Base-by-base conservation (phyloP, 2,797 vertebrate species). In the Rhynchonycteris naso region DNA sequence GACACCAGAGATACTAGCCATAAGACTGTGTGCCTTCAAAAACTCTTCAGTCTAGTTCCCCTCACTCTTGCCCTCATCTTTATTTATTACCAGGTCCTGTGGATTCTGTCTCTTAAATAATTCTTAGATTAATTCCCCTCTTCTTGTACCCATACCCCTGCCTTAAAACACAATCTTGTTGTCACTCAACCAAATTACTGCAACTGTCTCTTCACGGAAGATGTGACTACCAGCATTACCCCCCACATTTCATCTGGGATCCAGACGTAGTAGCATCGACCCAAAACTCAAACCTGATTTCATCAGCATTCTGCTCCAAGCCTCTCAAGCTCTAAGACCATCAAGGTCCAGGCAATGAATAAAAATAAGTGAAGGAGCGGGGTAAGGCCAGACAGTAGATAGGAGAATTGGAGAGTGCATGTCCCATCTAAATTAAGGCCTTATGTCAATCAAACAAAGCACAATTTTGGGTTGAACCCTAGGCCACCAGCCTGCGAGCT, bases 101-200 rank as follows among this genome's bases (percentile, higher is more conserved):
- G 38, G n/a, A 56, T 88, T 66, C 93, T 88, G 52, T 7, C 59
- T 78, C 75, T n/a, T 52, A 26, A 80, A 35, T 54, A 47, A 59
- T 94, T 72, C 61, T 94, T 38, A 65, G 59, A 30, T 88, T 89
- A 18, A 14, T 12, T 43, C 24, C 16, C 12, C 24, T 83, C 38
- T 81, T 26, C 71, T 28, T 38, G 14, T 66, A 35, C 4, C 15
- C 19, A 61, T 56, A 13, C 4, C 26, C 33, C 54, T 80, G 58
- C 16, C 54, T 61, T 65, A 88, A 50, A 80, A 56, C 47, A 82
- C 65, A 24, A 63, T 50, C 54, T 71, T 15, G 2, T 78, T 76
- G 35, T 71, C 78, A 90, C 50, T 75, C 72, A 38, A 43, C 21
- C n/a, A 15, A 82, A 88, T 87, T 50, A 61, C 38, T 26, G 19